These are phyloP conservation scores for Pseudomyrmex concolor DNA, from an alignment of 1,140 invertebrate genomes.

Conservation along the genomic window DNA sequence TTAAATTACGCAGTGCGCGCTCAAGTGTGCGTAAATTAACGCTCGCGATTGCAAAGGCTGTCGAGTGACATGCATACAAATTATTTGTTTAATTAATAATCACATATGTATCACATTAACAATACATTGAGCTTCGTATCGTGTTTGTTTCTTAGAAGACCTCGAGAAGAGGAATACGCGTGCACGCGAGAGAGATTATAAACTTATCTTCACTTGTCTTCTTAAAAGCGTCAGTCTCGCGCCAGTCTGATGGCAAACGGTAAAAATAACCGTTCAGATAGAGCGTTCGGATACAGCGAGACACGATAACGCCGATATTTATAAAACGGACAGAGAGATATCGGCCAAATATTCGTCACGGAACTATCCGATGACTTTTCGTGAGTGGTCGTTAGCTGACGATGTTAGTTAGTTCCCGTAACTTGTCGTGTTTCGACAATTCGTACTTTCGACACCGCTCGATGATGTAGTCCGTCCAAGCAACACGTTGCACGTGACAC, in stretches of 20 bases:
- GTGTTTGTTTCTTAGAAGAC: not conserved
- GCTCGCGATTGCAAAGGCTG: not conserved
- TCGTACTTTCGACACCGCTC: conserved; percentile 29
- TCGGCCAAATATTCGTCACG: conserved; percentile 9
- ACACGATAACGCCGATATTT: not conserved
- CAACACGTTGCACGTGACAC: not conserved
- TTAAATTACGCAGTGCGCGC: not conserved
- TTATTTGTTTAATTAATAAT: not conserved
- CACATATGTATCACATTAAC: not conserved
- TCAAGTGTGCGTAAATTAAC: conserved; percentile 1
- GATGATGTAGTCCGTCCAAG: conserved; percentile 16
- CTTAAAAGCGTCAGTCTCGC: not conserved
- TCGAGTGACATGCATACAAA: not conserved
- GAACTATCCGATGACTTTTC: conserved; percentile 24
- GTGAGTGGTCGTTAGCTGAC: no score
- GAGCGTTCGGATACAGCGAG: not conserved
- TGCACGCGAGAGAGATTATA: no score
- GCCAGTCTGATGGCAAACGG: conserved; percentile 1
- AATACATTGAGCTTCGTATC: not conserved
- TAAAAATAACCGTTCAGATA: conserved; percentile 19
- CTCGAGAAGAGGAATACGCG: no score
- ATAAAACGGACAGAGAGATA: conserved; percentile 1
- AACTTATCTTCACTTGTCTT: not conserved
- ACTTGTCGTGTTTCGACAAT: conserved; percentile 19
- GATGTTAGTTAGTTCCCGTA: not conserved